Evolutionary conservation across 1,140 invertebrate species (phyloP).

Genomic region (Conus betulinus): DNA sequence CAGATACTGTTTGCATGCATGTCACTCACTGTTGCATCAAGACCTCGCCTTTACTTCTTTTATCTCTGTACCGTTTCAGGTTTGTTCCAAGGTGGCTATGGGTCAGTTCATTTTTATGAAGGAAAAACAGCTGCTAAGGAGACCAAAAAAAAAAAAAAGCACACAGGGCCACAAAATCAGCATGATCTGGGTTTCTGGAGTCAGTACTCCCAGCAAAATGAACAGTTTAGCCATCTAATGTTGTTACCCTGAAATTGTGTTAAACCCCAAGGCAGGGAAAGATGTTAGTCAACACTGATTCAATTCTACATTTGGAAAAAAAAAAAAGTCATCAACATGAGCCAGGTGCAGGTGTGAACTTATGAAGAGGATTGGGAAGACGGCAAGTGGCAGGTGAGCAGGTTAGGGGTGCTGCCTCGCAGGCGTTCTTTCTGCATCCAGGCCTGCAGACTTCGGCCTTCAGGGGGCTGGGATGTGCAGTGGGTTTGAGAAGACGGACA

Average conservation of each 20-base stretch:
- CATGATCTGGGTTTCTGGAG: not conserved
- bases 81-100: too few species aligned
- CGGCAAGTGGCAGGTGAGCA: conserved; percentile 22
- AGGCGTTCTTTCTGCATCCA: conserved; percentile 67
- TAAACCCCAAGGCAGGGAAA: not conserved
- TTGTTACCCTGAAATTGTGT: not conserved
- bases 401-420: conserved; percentile 65
- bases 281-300: not conserved
- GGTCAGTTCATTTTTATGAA: too few species aligned
- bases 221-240: not conserved
- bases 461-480: conserved; percentile 15
- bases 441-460: conserved; percentile 55
- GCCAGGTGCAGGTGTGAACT: not conserved
- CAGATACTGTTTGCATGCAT: too few species aligned
- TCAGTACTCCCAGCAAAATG: not conserved
- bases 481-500: conserved; percentile 56
- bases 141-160: not conserved
- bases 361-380: not conserved
- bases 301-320: too few species aligned
- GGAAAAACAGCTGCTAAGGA: too few species aligned
- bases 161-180: conserved; percentile 1
- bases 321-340: too few species aligned
- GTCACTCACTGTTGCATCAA: too few species aligned
- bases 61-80: too few species aligned
- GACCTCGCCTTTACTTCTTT: too few species aligned